phyloP scores from a whole-genome alignment of 2,113 vertebrate genomes.

The Oostethus manadensis region DNA sequence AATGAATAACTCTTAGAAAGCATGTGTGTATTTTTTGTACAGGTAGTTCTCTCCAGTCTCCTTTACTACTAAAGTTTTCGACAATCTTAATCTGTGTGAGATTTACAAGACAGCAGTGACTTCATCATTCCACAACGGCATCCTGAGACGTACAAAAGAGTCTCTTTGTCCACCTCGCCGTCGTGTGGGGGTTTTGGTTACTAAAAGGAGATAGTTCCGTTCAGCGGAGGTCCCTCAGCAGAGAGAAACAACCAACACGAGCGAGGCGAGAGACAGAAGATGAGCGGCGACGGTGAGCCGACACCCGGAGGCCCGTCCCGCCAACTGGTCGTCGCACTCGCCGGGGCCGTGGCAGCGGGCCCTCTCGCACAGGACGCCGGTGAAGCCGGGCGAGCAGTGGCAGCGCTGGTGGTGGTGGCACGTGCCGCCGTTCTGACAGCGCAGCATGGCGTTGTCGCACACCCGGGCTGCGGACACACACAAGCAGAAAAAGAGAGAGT shows the following conservation, averaged over 20 bases:
- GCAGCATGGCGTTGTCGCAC: slow-evolving; percentile 89
- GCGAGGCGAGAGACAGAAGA: slow-evolving; percentile 36
- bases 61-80: slow-evolving; percentile 23
- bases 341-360: slow-evolving; percentile 76
- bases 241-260: slow-evolving; percentile 43
- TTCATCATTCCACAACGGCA: slow-evolving; percentile 39
- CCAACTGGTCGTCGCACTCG: slow-evolving; percentile 72
- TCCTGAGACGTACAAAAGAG: slow-evolving; percentile 44
- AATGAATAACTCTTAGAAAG: slow-evolving; percentile 1
- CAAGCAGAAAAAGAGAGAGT: slow-evolving; percentile 32
- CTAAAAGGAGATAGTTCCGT: slow-evolving; percentile 14
- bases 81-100: slow-evolving; percentile 33
- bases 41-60: slow-evolving; percentile 23
- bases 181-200: slow-evolving; percentile 37
- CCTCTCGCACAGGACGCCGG: slow-evolving; percentile 87
- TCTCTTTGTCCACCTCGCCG: slow-evolving; percentile 36
- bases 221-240: slow-evolving; percentile 50
- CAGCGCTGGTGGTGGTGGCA: slow-evolving; percentile 90
- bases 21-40: slow-evolving; percentile 47
- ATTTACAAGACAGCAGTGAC: slow-evolving; percentile 37
- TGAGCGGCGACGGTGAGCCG: slow-evolving; percentile 11
- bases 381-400: slow-evolving; percentile 83
- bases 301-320: slow-evolving; percentile 52
- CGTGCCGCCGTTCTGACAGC: slow-evolving; percentile 93
- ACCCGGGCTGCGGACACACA: slow-evolving; percentile 81